phyloP scores from a whole-genome alignment of 1,140 invertebrate genomes.

The Diprion similis region DNA sequence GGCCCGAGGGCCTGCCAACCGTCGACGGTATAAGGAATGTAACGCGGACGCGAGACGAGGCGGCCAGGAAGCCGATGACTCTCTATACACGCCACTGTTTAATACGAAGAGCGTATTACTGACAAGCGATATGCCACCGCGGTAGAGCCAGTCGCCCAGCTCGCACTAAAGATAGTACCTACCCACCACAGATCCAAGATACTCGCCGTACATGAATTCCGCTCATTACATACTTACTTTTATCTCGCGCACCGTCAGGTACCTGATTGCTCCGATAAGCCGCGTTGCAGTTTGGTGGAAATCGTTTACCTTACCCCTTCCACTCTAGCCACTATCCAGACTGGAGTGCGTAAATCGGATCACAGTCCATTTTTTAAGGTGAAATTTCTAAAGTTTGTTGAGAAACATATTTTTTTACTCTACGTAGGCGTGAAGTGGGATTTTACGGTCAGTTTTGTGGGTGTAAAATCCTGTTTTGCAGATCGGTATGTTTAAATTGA shows the following conservation, averaged over 20 bases:
- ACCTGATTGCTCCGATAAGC: not conserved
- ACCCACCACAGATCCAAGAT: not conserved
- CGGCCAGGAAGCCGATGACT: conserved; percentile 2
- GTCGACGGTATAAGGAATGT: not conserved
- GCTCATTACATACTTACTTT: too few species aligned
- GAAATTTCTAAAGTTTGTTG: too few species aligned
- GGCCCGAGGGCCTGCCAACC: conserved; percentile 5
- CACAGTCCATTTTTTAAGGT: too few species aligned
- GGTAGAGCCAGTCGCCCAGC: not conserved
- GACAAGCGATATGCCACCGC: conserved; percentile 6
- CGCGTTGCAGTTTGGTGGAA: not conserved
- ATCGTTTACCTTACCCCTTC: not conserved
- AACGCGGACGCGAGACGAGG: not conserved
- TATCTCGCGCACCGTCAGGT: not conserved
- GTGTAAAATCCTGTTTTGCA: too few species aligned
- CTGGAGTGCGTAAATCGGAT: too few species aligned
- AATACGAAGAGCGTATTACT: conserved; percentile 5
- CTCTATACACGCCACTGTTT: conserved; percentile 7
- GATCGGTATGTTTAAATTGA: too few species aligned
- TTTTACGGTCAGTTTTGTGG: too few species aligned
- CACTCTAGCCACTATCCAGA: too few species aligned
- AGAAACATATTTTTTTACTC: too few species aligned
- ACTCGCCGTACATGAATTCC: too few species aligned
- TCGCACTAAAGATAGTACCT: not conserved
- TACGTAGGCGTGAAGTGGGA: too few species aligned